A percentile compares a stretch with the other conserved stretches of the same genome.
phyloP scores from a whole-genome alignment of 2,113 vertebrate species.

The Bombycilla garrulus region DNA sequence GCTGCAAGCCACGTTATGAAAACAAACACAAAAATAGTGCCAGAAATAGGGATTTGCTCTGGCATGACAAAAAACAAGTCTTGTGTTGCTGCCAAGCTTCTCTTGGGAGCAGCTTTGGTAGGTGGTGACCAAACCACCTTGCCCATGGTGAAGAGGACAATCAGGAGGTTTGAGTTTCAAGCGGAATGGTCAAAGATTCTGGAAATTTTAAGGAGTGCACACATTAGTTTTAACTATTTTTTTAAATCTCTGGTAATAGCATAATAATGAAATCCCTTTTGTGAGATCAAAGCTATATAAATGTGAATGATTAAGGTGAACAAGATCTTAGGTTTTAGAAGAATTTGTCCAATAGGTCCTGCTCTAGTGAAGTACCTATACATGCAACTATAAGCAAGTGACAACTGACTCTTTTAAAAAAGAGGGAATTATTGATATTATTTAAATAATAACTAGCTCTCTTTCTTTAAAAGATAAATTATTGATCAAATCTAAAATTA shows the following conservation, averaged over 20 bases:
- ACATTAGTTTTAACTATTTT: neutral
- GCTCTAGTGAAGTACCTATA: neutral
- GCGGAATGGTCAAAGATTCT: neutral
- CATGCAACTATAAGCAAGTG: neutral
- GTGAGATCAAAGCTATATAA: neutral
- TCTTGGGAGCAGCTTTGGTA: neutral
- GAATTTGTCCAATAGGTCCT: neutral
- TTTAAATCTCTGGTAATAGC: neutral
- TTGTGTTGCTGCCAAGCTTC: neutral
- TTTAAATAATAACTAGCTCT: neutral
- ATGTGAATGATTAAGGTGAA: neutral
- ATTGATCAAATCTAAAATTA: neutral
- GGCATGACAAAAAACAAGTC: neutral
- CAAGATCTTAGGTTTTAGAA: neutral
- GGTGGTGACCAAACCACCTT: neutral
- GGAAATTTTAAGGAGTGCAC: neutral
- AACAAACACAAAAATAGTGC: neutral
- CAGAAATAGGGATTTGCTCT: neutral
- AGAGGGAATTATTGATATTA: neutral
- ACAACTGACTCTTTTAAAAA: neutral
- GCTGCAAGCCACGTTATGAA: neutral
- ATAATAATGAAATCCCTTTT: neutral
- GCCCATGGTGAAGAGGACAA: neutral
- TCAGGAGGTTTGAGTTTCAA: accelerated
- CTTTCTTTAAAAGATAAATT: neutral